Percentiles rank a stretch among this genome's conserved stretches.
These are phyloP conservation scores for Tor tambroides DNA, from an alignment of 2,113 vertebrate genomes.

Conservation along the genomic window DNA sequence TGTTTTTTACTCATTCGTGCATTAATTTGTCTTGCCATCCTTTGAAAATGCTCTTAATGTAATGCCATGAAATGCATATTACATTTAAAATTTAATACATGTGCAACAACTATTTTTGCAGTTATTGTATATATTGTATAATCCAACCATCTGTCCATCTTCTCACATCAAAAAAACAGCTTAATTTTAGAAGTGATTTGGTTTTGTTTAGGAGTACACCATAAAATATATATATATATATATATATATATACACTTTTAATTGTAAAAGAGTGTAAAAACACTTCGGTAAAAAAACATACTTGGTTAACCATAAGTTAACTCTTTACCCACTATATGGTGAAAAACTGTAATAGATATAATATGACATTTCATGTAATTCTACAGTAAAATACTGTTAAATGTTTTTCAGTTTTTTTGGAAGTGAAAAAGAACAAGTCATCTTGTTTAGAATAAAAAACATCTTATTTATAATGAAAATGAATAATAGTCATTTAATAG, in stretches of 20 bases:
- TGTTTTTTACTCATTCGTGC: background rate
- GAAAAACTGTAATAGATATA: too few relatives aligned
- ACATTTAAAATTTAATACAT: background rate
- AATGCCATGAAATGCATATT: background rate
- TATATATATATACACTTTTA: too few relatives aligned
- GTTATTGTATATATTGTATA: background rate
- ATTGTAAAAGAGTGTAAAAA: too few relatives aligned
- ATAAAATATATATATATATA: too few relatives aligned
- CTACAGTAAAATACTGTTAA: background rate
- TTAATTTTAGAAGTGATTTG: background rate
- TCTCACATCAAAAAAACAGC: background rate
- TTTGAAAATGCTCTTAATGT: slow-evolving; percentile 1
- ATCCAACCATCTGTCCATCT: background rate
- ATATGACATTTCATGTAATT: background rate
- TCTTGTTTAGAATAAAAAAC: background rate
- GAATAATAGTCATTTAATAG: background rate
- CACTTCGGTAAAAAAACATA: too few relatives aligned
- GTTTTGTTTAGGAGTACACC: background rate
- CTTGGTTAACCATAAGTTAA: too few relatives aligned
- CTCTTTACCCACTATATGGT: too few relatives aligned
- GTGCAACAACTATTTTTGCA: background rate
- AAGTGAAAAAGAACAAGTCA: background rate
- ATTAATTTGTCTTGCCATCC: background rate
- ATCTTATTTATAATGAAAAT: background rate
- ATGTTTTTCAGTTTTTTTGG: background rate